Evolutionary conservation across 2,113 vertebrate species (phyloP).

Genomic region (Poeciliopsis prolifica): DNA sequence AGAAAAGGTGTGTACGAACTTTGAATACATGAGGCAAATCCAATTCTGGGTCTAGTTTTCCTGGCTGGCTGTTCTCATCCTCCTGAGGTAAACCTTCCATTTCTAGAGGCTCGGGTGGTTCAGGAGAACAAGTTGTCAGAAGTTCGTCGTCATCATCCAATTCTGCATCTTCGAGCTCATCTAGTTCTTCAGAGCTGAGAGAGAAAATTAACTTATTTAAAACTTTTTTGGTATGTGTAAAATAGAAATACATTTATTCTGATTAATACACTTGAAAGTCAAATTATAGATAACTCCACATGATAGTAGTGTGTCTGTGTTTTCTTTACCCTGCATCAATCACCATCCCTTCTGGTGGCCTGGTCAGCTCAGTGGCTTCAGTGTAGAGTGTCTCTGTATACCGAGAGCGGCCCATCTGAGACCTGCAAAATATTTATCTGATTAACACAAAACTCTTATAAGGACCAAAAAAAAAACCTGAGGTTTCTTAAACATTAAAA

Average conservation of each 20-base stretch:
- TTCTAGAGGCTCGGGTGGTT: conserved; percentile 56
- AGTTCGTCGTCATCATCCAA: conserved; percentile 20
- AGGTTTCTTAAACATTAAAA: neutral
- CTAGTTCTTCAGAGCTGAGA: conserved; percentile 37
- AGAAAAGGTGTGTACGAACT: conserved; percentile 44
- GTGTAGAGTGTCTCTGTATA: conserved; percentile 69
- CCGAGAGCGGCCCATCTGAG: conserved; percentile 27
- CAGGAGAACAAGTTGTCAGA: conserved; percentile 44
- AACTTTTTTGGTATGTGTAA: neutral
- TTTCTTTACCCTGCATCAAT: conserved; percentile 37
- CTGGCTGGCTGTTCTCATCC: conserved; percentile 43
- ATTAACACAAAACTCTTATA: neutral
- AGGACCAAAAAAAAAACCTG: neutral
- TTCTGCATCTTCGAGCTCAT: neutral
- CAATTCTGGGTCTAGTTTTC: conserved; percentile 55
- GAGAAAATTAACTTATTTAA: neutral
- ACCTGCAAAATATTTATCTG: conserved; percentile 38
- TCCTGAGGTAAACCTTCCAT: conserved; percentile 2
- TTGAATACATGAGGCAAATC: conserved; percentile 68
- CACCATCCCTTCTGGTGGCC: conserved; percentile 35
- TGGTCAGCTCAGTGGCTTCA: conserved; percentile 49
- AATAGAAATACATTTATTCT: neutral
- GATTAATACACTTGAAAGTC: neutral
- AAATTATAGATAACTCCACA: neutral
- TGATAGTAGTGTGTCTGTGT: neutral